These are phyloP conservation scores for Irena cyanogastra DNA, from an alignment of 2,113 vertebrate genomes.

Conservation along the genomic window DNA sequence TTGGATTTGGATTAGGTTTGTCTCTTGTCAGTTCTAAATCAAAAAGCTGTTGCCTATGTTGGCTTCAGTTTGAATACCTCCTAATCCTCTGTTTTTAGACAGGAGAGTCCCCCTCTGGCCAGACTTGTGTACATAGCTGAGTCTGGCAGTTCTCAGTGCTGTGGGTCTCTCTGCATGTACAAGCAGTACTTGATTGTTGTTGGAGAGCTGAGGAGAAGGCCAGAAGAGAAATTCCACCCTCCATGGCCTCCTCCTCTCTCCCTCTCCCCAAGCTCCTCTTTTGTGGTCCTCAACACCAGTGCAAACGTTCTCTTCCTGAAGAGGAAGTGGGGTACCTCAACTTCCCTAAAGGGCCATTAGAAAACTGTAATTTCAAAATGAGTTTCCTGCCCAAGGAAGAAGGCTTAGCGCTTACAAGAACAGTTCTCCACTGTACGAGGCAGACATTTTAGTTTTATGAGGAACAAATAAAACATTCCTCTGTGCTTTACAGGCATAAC, in stretches of 20 bases:
- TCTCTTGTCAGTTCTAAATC: neutral
- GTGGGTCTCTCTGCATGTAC: neutral
- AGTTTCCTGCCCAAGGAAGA: slow-evolving; percentile 53
- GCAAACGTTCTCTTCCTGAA: neutral
- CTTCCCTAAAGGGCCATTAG: slow-evolving; percentile 61
- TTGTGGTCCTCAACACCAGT: neutral
- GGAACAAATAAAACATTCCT: slow-evolving; percentile 65
- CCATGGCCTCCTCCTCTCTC: neutral
- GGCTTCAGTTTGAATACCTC: neutral
- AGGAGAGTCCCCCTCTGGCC: neutral
- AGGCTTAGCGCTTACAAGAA: slow-evolving; percentile 51
- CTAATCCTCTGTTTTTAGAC: neutral
- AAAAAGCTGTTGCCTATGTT: neutral
- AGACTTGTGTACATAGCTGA: neutral
- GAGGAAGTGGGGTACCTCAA: slow-evolving; percentile 45
- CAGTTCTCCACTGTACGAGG: slow-evolving; percentile 8
- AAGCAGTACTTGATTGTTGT: neutral
- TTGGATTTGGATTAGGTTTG: neutral
- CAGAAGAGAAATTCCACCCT: neutral
- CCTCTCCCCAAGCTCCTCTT: neutral
- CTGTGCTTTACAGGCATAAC: slow-evolving; percentile 45
- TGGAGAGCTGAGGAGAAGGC: neutral
- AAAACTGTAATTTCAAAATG: slow-evolving; percentile 56
- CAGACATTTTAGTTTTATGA: slow-evolving; percentile 59
- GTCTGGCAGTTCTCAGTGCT: neutral